Evolutionary conservation across 1,140 invertebrate genomes (phyloP).

Genomic region (Propsilocerus akamusi): DNA sequence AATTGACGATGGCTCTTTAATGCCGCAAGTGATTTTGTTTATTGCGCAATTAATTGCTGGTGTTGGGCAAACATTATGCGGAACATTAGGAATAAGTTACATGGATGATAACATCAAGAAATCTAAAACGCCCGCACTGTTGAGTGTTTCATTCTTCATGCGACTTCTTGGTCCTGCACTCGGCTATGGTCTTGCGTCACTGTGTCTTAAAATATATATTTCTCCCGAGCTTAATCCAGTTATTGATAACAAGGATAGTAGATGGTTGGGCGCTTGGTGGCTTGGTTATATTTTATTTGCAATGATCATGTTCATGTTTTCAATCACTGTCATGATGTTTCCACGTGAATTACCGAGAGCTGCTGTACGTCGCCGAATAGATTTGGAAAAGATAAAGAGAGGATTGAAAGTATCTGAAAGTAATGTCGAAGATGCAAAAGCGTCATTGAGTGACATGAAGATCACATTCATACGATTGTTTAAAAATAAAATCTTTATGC

Average conservation of each 20-base stretch:
- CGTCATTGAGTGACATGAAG: conserved; percentile 26
- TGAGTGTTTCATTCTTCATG: conserved; percentile 40
- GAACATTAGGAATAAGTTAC: conserved; percentile 38
- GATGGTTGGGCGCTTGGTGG: conserved; percentile 57
- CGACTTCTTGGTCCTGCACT: conserved; percentile 42
- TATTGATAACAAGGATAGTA: conserved; percentile 37
- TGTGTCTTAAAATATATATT: conserved; percentile 41
- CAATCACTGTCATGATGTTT: conserved; percentile 33
- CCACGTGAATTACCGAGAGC: conserved; percentile 36
- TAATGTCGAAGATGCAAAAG: neutral
- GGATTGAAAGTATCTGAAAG: neutral
- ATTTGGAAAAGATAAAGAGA: neutral
- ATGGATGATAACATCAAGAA: conserved; percentile 42
- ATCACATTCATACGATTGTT: conserved; percentile 33
- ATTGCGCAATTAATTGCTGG: conserved; percentile 36
- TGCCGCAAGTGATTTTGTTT: conserved; percentile 32
- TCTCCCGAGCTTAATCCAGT: conserved; percentile 38
- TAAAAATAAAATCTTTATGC: conserved; percentile 37
- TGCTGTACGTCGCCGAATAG: conserved; percentile 26
- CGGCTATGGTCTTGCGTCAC: conserved; percentile 40
- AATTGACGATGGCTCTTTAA: conserved; percentile 27
- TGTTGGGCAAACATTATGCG: conserved; percentile 34
- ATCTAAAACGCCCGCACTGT: conserved; percentile 37
- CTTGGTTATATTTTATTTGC: conserved; percentile 47
- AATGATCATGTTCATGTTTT: conserved; percentile 32